A percentile compares a stretch with the other conserved stretches of the same genome.
Evolutionary conservation across 2,888 invertebrate species (phyloP).

Genomic region (Sesia bembeciformis): DNA sequence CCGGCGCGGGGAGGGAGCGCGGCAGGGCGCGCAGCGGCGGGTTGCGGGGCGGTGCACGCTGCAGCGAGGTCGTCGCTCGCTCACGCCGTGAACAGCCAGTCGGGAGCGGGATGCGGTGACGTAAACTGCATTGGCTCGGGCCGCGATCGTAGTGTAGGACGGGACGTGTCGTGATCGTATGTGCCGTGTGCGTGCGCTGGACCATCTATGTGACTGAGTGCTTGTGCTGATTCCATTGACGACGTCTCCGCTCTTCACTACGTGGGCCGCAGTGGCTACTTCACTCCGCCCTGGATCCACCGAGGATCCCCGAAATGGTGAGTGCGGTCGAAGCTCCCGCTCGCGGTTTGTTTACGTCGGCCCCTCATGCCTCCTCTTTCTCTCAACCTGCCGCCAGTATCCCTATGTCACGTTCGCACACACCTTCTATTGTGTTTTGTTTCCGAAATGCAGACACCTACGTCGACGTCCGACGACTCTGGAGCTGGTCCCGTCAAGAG

Average conservation of each 20-base stretch:
- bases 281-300: constrained; percentile 35
- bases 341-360: constrained; percentile 70
- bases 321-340: constrained; percentile 71
- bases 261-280: constrained; percentile 24
- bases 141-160: constrained; percentile 71
- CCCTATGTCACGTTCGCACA: constrained; percentile 61
- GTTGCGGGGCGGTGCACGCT: constrained; percentile 35
- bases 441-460: constrained; percentile 70
- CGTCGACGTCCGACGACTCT: constrained; percentile 53
- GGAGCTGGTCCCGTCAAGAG: constrained; percentile 53
- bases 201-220: constrained; percentile 51
- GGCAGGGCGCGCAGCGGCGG: constrained; percentile 26
- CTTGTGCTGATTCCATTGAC: constrained; percentile 48
- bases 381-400: constrained; percentile 69
- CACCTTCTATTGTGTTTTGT: constrained; percentile 72
- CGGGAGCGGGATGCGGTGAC: constrained; percentile 75
- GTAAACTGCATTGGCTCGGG: constrained; percentile 71
- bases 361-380: constrained; percentile 51
- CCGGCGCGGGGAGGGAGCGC: constrained; percentile 13
- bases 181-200: constrained; percentile 48
- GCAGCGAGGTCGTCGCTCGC: constrained; percentile 63
- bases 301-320: constrained; percentile 68
- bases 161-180: constrained; percentile 61
- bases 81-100: constrained; percentile 57
- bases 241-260: constrained; percentile 39